Evolutionary conservation across 37 sponge, comb jelly and placozoan species (phyloP).

Genomic region (Chondrosia reniformis): DNA sequence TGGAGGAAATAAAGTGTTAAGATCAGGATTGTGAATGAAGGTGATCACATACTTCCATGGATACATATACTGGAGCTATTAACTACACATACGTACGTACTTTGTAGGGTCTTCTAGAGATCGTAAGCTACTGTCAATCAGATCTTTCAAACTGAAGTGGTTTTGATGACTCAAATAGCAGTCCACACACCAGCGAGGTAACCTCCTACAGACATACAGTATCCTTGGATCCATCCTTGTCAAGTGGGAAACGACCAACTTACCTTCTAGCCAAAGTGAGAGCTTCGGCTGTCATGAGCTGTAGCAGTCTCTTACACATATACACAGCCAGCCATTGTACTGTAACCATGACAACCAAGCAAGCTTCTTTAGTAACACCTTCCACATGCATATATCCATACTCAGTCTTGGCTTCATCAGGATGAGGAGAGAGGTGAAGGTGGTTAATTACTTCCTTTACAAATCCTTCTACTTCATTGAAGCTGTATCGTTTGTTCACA

Average conservation of each 20-base stretch:
- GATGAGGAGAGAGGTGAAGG: constrained; percentile 6
- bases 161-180: constrained; percentile 72
- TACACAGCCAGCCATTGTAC: constrained; percentile 42
- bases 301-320: constrained; percentile 38
- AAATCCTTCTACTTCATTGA: background rate
- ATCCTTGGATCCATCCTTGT: background rate
- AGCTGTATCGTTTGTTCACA: background rate
- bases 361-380: background rate
- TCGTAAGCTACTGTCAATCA: constrained; percentile 34
- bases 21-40: background rate
- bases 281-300: constrained; percentile 56
- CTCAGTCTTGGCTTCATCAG: background rate
- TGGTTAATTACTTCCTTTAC: constrained; percentile 6
- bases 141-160: constrained; percentile 76
- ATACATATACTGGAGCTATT: background rate
- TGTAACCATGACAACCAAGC: constrained; percentile 26
- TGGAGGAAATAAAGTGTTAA: too few species aligned
- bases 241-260: background rate
- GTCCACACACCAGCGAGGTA: constrained; percentile 55
- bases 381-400: background rate
- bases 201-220: constrained; percentile 6
- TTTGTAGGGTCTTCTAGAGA: background rate
- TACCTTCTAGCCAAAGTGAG: constrained; percentile 21
- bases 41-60: background rate
- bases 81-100: background rate